Evolutionary conservation across 1,140 invertebrate genomes (phyloP), one percentile per base, ranked within the genome.

Genomic region (Drosophila triauraria): DNA sequence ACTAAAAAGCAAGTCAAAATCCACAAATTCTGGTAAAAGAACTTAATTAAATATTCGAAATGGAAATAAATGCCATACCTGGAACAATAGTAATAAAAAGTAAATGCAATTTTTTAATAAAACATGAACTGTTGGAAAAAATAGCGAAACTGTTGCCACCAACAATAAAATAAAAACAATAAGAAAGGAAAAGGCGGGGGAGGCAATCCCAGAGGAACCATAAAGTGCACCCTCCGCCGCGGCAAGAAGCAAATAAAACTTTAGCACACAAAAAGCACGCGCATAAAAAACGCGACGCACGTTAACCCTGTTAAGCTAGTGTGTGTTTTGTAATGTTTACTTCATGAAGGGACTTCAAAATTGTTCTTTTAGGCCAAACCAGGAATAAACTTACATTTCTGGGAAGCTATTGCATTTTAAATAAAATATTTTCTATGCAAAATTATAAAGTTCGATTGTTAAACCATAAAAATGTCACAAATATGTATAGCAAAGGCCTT

Each of bases 191-290:
- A 35, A 35, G 32, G 9, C 32, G 32, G 8, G 32, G 32, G 61
- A n/a, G 61, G 50, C 50, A 64, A 35, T 64, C 50, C 61, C 61
- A 56, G 17, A 54, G 48, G 47, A 35, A 47, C 27, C 60, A 62
- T 62, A 51, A 51, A 62, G 20, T 48, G 20, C 17, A 35, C 30
- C 59, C 32, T n/a, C 15, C 32, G 3, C 8, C 44, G 20, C 13
- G 30, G 12, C 20, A 25, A 61, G 40, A 44, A 20, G 56, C 42
- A 46, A 46, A 62, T 27, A 62, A 30, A 51, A 51, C 32, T 50
- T 38, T 51, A 17, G 23, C 46, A 40, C 6, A 35, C 60, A 53
- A 47, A 50, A 38, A 51, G 27, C 32, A 62, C 60, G n/a, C 47
- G 42, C 60, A 50, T 20, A 27, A 51, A 42, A 27, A 27, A 10